Base-by-base conservation (phyloP, 2,888 invertebrate genomes). In the Epirrita christyi region DNA sequence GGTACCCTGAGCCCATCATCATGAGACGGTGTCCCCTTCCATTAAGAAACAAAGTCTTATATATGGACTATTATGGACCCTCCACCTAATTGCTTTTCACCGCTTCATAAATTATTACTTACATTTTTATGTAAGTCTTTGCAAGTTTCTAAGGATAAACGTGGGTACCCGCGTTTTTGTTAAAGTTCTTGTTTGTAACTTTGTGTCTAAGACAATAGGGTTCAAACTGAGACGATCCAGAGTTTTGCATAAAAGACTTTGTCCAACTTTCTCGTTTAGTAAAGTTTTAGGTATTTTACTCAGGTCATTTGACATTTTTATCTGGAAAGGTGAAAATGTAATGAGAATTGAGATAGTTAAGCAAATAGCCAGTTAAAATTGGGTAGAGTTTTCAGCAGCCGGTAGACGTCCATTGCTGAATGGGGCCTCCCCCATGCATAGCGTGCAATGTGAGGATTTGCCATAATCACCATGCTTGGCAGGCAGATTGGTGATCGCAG, bases 41-140 rank as follows among this genome's bases (percentile, higher is more conserved):
- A 57, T 64, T 64, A 61, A 14, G 21, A n/a, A 43, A 55, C 59
- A 61, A 58, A 52, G 57, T 46, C 61, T 63, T 60, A 61, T 66
- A 63, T 60, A 66, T 62, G 55, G 36, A 27, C 42, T 32, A 37
- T 41, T 60, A 66, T 62, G 55, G 36, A 27, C 42, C 34, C 41
- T 41, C 56, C 55, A 55, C 58, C 50, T 52, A 67, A 63, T 64
- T 67, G 61, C 63, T 64, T 64, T 48, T 59, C 63, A 61, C 52
- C 57, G 56, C 59, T 59, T 59, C 63, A 61, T 66, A 63, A 66
- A 57, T 63, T 61, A 57, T 57, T 53, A 50, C 59, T 58, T 60
- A 59, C 55, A 40, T 62, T 62, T 60, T 56, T 48, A 3, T 21
- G 21, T 21, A 21, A 3, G 21, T 21, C 2, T 21, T 21, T 21